Evolutionary conservation across 1,140 invertebrate genomes (phyloP), one percentile per base, ranked within the genome.

Genomic region (Oreohelix idahoensis): DNA sequence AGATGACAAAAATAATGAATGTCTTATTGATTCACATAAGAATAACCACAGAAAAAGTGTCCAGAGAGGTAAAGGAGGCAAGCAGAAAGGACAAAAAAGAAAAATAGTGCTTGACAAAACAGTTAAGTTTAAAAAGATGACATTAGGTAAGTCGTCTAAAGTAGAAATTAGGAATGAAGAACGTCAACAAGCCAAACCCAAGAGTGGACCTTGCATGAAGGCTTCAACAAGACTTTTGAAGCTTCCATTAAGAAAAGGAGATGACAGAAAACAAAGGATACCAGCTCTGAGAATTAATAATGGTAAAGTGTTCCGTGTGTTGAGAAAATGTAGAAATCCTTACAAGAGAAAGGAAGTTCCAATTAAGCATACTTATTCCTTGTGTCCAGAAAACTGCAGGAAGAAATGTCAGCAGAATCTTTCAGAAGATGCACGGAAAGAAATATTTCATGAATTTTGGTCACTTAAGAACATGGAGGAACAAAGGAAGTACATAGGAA

Each of bases 401-500:
- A 42, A 13, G 39, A 39, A 49, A 29, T 75, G 73, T 49, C 23
- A 29, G n/a, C n/a, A 75, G 13, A 42, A 75, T 75, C 15, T 75
- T 1, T 45, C 73, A 10, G 36, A 75, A 26, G 73, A 75, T 4
- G 42, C 42, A 13, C 10, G 73, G 36, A 39, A 8, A 49, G 36
- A 39, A 42, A 75, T 75, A 29, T 75, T 75, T 75, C 23, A 45
- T 15, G 36, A 39, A 23, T 75, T 75, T 49, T 75, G 73, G 73
- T 42, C 36, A 29, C 42, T 75, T 15, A 20, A 75, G n/a, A 75
- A 39, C 20, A 75, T 75, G 73, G 42, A 49, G 13, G 73, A 75
- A 29, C 73, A 75, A 49, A 39, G 73, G 42, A 39, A 75, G 5
- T 75, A 42, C n/a, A 75, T 75, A 75, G n/a, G 38, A 45, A 75